Conservation (phyloP, 2,113 vertebrate genomes). For the Cyanistes caeruleus region DNA sequence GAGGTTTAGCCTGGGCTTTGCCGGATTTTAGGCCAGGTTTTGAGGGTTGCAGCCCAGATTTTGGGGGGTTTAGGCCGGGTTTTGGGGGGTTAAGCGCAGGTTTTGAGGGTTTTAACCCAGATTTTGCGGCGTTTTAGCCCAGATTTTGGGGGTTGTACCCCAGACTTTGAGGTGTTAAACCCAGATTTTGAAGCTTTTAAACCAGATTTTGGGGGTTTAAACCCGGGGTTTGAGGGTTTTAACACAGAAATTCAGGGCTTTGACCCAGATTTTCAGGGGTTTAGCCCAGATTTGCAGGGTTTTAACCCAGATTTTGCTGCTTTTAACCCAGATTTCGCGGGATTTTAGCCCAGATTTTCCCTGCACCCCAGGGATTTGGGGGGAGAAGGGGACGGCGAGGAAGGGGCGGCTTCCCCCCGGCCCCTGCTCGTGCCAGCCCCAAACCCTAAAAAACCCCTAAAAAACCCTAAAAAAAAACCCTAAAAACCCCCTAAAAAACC, state of each 20-base stretch:
- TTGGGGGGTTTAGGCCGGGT: background rate
- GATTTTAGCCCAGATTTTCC: background rate
- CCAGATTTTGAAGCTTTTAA: too few species aligned
- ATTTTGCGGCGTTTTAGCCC: background rate
- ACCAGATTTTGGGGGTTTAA: accelerated
- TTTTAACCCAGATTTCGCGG: too few species aligned
- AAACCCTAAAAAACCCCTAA: background rate
- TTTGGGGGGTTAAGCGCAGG: background rate
- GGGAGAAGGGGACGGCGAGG: background rate
- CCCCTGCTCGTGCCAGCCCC: background rate
- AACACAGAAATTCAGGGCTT: background rate
- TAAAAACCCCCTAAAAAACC: too few species aligned
- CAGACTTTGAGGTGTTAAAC: background rate
- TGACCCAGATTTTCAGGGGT: background rate
- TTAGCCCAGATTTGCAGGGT: background rate
- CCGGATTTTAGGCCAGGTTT: too few species aligned
- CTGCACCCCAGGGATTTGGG: background rate
- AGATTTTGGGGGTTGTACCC: too few species aligned
- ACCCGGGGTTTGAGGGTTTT: background rate
- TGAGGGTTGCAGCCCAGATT: background rate
- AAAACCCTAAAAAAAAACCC: background rate
- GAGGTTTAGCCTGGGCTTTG: too few species aligned
- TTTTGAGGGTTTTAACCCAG: background rate
- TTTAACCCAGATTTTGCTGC: too few species aligned
- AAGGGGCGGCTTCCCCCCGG: background rate